Percentiles rank a stretch among this genome's conserved stretches.
Conservation (phyloP, 2,797 vertebrate genomes). For the Cyprinodon diabolis region DNA sequence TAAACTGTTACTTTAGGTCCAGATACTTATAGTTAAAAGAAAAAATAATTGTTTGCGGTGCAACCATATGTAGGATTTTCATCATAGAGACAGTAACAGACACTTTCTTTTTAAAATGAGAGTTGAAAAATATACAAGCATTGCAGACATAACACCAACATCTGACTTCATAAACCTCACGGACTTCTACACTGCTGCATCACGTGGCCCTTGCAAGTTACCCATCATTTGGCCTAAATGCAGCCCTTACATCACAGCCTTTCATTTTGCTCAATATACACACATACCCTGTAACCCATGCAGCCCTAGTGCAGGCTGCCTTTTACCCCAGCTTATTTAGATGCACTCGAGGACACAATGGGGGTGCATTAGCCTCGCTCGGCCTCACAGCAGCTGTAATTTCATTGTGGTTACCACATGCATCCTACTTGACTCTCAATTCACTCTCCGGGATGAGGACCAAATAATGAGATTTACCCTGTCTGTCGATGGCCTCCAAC, state of each 20-base stretch:
- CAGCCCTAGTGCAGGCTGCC: constrained; percentile 62
- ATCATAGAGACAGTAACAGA: constrained; percentile 34
- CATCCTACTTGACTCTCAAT: constrained; percentile 88
- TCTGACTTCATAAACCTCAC: constrained; percentile 18
- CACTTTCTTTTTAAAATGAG: constrained; percentile 29
- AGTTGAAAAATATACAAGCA: constrained; percentile 30
- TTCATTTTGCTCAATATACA: constrained; percentile 58
- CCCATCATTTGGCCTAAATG: constrained; percentile 72
- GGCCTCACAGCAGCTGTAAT: constrained; percentile 82
- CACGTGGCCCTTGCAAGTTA: constrained; percentile 71
- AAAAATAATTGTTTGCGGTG: constrained; percentile 33
- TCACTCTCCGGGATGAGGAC: constrained; percentile 83
- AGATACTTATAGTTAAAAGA: constrained; percentile 13
- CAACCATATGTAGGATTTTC: constrained; percentile 24
- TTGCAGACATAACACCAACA: constrained; percentile 34
- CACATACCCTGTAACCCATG: constrained; percentile 55
- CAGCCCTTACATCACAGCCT: constrained; percentile 59
- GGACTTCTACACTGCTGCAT: constrained; percentile 58
- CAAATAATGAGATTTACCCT: constrained; percentile 86
- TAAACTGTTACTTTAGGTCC: constrained; percentile 23
- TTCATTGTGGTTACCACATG: constrained; percentile 86
- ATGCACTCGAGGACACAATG: constrained; percentile 86
- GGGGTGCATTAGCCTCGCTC: constrained; percentile 82
- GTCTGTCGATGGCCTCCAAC: constrained; percentile 67
- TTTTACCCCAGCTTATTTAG: constrained; percentile 86